Percentiles rank a stretch among this genome's conserved stretches.
Evolutionary conservation across 1,140 invertebrate species (phyloP).

Genomic region (Gryllus bimaculatus): DNA sequence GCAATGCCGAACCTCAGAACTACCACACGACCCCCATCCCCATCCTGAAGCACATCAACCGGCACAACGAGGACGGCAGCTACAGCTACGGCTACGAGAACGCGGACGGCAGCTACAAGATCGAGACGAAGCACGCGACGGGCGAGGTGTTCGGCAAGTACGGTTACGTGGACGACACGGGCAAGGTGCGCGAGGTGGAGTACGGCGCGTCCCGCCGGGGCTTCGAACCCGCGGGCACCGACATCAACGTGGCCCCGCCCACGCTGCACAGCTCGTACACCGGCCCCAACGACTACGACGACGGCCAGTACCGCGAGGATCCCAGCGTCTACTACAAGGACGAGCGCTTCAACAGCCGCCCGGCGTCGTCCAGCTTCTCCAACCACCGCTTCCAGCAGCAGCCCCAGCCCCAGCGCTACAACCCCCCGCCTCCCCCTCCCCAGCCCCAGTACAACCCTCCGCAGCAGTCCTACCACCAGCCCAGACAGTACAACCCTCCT

Average conservation of each 20-base stretch:
- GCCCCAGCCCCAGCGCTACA: slow-evolving; percentile 18
- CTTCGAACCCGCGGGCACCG: slow-evolving; percentile 63
- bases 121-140: slow-evolving; percentile 74
- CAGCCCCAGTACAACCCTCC: slow-evolving; percentile 21
- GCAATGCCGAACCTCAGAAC: slow-evolving; percentile 28
- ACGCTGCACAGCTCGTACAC: slow-evolving; percentile 41
- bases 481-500: slow-evolving; percentile 34
- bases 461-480: slow-evolving; percentile 28
- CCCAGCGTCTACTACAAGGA: slow-evolving; percentile 67
- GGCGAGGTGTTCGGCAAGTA: slow-evolving; percentile 70
- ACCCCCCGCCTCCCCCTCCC: slow-evolving; percentile 22
- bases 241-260: slow-evolving; percentile 69
- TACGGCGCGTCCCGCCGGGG: slow-evolving; percentile 67
- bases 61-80: slow-evolving; percentile 74
- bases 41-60: slow-evolving; percentile 60
- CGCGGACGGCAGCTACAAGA: slow-evolving; percentile 85
- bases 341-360: slow-evolving; percentile 51
- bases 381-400: slow-evolving; percentile 26
- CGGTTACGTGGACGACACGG: slow-evolving; percentile 69
- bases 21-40: slow-evolving; percentile 49
- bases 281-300: slow-evolving; percentile 48
- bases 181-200: slow-evolving; percentile 46
- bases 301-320: slow-evolving; percentile 73
- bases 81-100: slow-evolving; percentile 83
- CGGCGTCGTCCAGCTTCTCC: slow-evolving; percentile 29